Evolutionary conservation across 2,113 vertebrate genomes (phyloP), one percentile per base, ranked within the genome.

Genomic region (Acrocephalus kingi): DNA sequence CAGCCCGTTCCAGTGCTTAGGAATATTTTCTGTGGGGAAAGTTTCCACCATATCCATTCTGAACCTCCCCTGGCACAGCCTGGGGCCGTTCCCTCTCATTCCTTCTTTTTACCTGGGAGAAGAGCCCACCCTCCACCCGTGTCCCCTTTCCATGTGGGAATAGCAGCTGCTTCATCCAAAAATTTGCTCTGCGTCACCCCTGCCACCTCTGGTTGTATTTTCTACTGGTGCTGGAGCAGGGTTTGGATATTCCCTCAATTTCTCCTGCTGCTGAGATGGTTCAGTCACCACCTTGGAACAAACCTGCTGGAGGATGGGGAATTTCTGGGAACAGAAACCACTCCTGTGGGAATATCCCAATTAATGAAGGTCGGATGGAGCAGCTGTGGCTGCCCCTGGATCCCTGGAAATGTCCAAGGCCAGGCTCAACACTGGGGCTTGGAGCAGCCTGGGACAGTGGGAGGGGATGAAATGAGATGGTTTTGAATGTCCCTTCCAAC

Each of bases 141-240:
- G 23, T 0, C 30, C 55, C 56, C 23, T 54, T 3, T n/a, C n/a
- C 43, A 4, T 3, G 24, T 1, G 10, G 31, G 51, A 25, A 31
- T 1, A 11, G 31, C 0, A 2, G 39, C 33, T 4, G 28, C 48
- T 78, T 55, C 2, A 1, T 28, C 22, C 71, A 31, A 23, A n/a
- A 14, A n/a, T 37, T 71, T 19, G 0, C 30, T 30, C 30, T 77
- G 59, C 18, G 24, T 20, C 59, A 20, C 2, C 82, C 28, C 68
- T 11, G 45, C 7, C 4, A 2, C 55, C 41, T 64, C 55, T 49
- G 15, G 64, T 41, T 39, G 58, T 1, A 0, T 35, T 63, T 86
- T 21, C 35, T 28, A 1, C 31, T 2, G 35, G 6, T 4, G 35
- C 39, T 27, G 49, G 48, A 41, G 43, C 12, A 11, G 17, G 28